Evolutionary conservation across 2,113 vertebrate genomes (phyloP).

Genomic region (rabbit (Oryctolagus cuniculus)): mOryCun1.1 NC_091441.1:58682001-58682500

Average conservation of each 20-base stretch:
- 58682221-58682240: not conserved
- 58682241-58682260: not conserved
- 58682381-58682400: not conserved
- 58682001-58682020: not conserved
- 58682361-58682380: not conserved
- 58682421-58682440: conserved; percentile 17
- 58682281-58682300: not conserved
- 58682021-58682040: not conserved
- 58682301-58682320: not conserved
- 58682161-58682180: not conserved
- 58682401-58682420: not conserved
- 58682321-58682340: not conserved
- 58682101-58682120: not conserved
- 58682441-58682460: not conserved
- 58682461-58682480: not conserved
- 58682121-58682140: not conserved
- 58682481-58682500: not conserved
- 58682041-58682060: not conserved
- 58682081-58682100: not conserved
- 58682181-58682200: not conserved
- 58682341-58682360: not conserved
- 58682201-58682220: not conserved
- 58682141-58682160: not conserved
- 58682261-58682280: not conserved
- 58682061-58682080: not conserved